Conservation (phyloP, 2,797 vertebrate species). For the Clamator glandarius region DNA sequence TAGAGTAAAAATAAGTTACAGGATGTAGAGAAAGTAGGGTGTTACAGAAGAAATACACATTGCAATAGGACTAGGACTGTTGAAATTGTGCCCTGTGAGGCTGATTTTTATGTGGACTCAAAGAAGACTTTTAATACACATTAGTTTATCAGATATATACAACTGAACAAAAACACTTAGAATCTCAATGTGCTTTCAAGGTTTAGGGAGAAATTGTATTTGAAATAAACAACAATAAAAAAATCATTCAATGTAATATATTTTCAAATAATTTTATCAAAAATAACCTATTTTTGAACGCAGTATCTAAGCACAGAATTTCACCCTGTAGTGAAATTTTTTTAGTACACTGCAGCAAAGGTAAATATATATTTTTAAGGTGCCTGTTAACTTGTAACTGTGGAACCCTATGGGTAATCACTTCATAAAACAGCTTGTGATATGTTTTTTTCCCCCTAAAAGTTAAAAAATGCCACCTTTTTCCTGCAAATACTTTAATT, state of each 20-base stretch:
- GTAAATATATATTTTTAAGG: background rate
- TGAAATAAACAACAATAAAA: background rate
- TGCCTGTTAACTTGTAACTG: background rate
- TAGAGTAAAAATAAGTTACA: background rate
- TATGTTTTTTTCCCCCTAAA: background rate
- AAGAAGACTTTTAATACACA: background rate
- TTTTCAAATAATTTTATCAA: background rate
- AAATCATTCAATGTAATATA: background rate
- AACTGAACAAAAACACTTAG: background rate
- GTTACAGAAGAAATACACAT: background rate
- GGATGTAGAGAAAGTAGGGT: background rate
- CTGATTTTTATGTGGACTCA: background rate
- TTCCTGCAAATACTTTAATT: background rate
- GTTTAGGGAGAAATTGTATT: background rate
- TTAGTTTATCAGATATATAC: background rate
- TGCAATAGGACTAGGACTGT: background rate
- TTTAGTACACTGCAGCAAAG: background rate
- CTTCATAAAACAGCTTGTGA: background rate
- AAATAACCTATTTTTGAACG: background rate
- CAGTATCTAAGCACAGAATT: background rate
- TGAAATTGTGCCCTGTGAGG: background rate
- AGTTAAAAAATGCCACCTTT: background rate
- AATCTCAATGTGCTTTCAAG: background rate
- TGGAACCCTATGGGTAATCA: slow-evolving; percentile 17
- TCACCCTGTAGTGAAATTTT: background rate